Evolutionary conservation across 2,888 invertebrate species (phyloP), one percentile per base, ranked within the genome.

Genomic region (Chrysodeixis includens): DNA sequence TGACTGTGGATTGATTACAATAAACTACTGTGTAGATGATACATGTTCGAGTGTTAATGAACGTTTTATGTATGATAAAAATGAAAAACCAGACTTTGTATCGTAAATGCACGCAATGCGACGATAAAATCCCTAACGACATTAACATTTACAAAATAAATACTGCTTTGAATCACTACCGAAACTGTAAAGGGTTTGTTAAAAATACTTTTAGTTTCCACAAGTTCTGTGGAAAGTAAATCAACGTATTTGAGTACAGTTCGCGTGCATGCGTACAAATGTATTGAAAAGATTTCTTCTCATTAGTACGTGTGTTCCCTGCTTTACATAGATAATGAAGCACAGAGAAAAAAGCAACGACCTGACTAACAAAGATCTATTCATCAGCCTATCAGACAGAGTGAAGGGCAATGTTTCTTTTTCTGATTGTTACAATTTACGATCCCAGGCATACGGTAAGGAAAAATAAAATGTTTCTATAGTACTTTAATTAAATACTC

Each of bases 21-120:
- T 18, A 49, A 55, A 56, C 58, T 52, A 53, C 71, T 56, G 72
- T 71, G 66, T 46, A 26, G 52, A 46, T 64, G 9, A 46, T 35
- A 60, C 10, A 14, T n/a, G 14, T 14, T 14, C 55, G n/a, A 10
- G 46, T 46, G 56, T 46, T n/a, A 16, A 7, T 44, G 56, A 26
- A 46, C 35, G 22, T 40, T 20, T 18, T 4, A 49, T 49, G 10
- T 40, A n/a, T 40, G n/a, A 40, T 40, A 40, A 40, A 40, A 40
- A n/a, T n/a, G 4, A n/a, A 6, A 40, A 40, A 6, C n/a, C 40
- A 40, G 12, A 35, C 14, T 14, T 12, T 35, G 12, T 35, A 14
- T 35, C 4, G 32, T 35, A 2, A 35, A 35, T 14, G 35, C 35
- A 14, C 14, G 4, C 14, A 14, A 14, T 35, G 35, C 35, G 5